phyloP scores from a whole-genome alignment of 1,140 invertebrate genomes.

The Asbolus verrucosus region DNA sequence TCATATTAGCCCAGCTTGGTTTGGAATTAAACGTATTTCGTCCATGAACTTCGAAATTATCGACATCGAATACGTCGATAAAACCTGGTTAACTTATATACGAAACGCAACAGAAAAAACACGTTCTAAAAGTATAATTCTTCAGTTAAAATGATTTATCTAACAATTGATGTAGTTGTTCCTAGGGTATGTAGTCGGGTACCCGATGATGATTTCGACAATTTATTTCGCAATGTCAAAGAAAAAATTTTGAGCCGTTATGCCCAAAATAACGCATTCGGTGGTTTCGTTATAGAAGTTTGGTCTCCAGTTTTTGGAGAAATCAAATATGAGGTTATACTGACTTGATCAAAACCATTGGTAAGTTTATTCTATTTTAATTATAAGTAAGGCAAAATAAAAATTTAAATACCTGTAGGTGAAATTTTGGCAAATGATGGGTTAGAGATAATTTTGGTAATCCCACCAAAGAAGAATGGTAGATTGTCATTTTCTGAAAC shows the following conservation, averaged over 20 bases:
- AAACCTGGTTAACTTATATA: slow-evolving; percentile 85
- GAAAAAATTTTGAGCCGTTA: slow-evolving; percentile 72
- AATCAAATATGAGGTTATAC: slow-evolving; percentile 73
- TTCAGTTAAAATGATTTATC: background rate
- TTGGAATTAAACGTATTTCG: slow-evolving; percentile 79
- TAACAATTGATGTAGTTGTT: slow-evolving; percentile 70
- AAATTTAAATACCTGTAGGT: slow-evolving; percentile 44
- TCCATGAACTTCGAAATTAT: slow-evolving; percentile 71
- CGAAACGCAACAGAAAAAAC: slow-evolving; percentile 66
- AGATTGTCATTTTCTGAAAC: slow-evolving; percentile 80
- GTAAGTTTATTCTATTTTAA: slow-evolving; percentile 59
- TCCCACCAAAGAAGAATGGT: slow-evolving; percentile 83
- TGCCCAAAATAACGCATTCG: slow-evolving; percentile 78
- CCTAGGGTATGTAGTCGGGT: slow-evolving; percentile 91
- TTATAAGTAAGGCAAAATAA: background rate
- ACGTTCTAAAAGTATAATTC: slow-evolving; percentile 65
- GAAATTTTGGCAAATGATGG: slow-evolving; percentile 61
- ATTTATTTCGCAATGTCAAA: slow-evolving; percentile 72
- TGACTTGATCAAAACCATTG: slow-evolving; percentile 73
- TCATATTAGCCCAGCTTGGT: slow-evolving; percentile 94
- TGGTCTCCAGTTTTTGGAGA: slow-evolving; percentile 84
- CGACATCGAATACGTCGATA: slow-evolving; percentile 83
- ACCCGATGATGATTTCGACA: slow-evolving; percentile 75
- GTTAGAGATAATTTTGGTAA: slow-evolving; percentile 83
- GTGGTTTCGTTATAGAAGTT: slow-evolving; percentile 90